These are phyloP conservation scores for Lumbricus terrestris DNA, from an alignment of 2,888 invertebrate genomes.

Conservation along the genomic window DNA sequence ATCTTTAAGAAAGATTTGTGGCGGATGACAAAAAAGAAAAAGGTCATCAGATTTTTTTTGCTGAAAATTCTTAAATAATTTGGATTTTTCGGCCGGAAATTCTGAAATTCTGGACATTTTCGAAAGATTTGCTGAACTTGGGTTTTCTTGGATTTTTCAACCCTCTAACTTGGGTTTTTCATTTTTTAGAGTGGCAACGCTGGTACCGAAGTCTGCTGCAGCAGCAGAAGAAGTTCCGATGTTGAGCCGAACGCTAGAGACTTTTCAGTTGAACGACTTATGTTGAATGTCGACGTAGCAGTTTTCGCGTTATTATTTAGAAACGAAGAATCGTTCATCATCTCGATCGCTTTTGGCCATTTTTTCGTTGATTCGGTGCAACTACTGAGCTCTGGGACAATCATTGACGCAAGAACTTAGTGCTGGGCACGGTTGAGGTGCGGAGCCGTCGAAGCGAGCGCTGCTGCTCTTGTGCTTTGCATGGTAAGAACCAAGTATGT, in stretches of 20 bases:
- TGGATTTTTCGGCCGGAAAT: too few species aligned
- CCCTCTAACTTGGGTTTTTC: too few species aligned
- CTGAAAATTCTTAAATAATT: too few species aligned
- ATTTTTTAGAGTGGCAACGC: too few species aligned
- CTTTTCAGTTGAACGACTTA: not conserved
- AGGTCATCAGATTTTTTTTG: too few species aligned
- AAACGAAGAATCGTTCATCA: not conserved
- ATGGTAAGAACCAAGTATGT: conserved; percentile 8
- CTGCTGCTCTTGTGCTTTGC: not conserved
- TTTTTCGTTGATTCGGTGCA: not conserved
- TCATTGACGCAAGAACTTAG: not conserved
- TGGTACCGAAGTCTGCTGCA: too few species aligned
- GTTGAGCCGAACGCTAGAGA: not conserved
- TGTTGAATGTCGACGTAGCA: conserved; percentile 7
- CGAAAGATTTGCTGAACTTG: too few species aligned
- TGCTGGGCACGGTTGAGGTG: not conserved
- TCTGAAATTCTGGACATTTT: too few species aligned
- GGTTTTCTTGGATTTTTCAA: too few species aligned
- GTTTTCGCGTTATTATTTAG: not conserved
- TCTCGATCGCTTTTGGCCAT: conserved; percentile 3
- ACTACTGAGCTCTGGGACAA: not conserved
- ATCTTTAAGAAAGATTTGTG: too few species aligned
- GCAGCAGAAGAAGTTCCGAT: not conserved
- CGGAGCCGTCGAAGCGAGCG: not conserved
- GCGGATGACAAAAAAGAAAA: too few species aligned